These are phyloP conservation scores for Rhabdomys dilectus DNA, from an alignment of 2,113 vertebrate species.

Conservation along the genomic window DNA sequence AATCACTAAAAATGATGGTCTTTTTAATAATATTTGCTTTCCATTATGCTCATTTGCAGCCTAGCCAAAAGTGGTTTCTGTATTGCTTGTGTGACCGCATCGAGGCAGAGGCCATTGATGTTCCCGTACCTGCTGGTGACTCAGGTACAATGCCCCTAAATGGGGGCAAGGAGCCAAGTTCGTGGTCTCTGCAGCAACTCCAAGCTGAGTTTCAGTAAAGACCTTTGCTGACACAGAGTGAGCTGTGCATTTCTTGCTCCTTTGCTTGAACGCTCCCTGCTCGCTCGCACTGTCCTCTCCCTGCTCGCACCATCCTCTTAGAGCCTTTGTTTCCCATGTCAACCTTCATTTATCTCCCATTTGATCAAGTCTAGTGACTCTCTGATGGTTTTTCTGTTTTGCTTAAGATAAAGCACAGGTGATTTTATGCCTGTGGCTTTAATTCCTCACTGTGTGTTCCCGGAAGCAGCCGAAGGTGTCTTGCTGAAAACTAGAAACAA, in stretches of 20 bases:
- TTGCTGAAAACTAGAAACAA: neutral
- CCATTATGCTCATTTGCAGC: slow-evolving; percentile 89
- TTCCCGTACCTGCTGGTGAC: slow-evolving; percentile 76
- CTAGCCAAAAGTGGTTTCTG: slow-evolving; percentile 88
- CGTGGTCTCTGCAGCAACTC: neutral
- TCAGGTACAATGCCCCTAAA: slow-evolving; percentile 43
- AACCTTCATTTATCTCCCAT: neutral
- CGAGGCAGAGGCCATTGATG: slow-evolving; percentile 72
- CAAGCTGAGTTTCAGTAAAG: neutral
- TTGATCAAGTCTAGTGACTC: neutral
- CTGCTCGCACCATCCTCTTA: neutral
- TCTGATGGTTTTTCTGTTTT: neutral
- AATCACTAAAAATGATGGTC: slow-evolving; percentile 89
- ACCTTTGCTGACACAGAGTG: neutral
- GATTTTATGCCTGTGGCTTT: neutral
- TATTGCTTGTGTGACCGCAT: slow-evolving; percentile 84
- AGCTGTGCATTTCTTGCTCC: neutral
- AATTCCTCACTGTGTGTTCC: neutral
- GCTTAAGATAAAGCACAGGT: neutral
- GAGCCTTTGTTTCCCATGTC: neutral
- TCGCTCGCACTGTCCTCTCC: neutral
- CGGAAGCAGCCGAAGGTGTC: neutral
- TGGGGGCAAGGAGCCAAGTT: slow-evolving; percentile 8
- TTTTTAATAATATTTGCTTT: slow-evolving; percentile 91
- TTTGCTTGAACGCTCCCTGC: neutral